These are phyloP conservation scores for Rhagium mordax DNA, from an alignment of 2,888 invertebrate species.

Conservation along the genomic window DNA sequence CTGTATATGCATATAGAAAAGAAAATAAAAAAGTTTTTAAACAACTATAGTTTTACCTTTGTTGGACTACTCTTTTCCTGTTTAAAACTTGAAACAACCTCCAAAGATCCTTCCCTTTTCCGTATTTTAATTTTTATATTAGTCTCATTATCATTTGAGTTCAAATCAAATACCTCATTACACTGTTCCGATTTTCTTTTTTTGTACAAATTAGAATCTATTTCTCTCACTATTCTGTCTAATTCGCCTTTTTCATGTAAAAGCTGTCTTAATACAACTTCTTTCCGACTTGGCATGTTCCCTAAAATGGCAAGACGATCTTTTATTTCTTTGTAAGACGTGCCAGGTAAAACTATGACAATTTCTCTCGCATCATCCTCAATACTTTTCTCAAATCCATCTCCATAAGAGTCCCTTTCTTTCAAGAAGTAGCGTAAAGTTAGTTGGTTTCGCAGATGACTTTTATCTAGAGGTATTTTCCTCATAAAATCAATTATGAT, in stretches of 20 bases:
- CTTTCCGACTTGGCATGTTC: conserved; percentile 43
- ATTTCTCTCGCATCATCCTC: conserved; percentile 46
- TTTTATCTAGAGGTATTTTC: conserved; percentile 40
- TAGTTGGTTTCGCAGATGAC: conserved; percentile 39
- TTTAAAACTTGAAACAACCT: conserved; percentile 37
- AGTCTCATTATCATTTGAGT: conserved; percentile 31
- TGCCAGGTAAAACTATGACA: conserved; percentile 36
- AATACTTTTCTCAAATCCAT: conserved; percentile 33
- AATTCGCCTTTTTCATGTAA: conserved; percentile 29
- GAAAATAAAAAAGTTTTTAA: too few relatives aligned
- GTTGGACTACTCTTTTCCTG: conserved; percentile 24
- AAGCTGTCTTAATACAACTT: conserved; percentile 42
- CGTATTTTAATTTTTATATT: conserved; percentile 44
- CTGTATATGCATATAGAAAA: too few relatives aligned
- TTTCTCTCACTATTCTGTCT: conserved; percentile 18
- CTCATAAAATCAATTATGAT: conserved; percentile 42
- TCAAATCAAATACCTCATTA: conserved; percentile 5
- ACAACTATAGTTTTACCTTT: conserved; percentile 1
- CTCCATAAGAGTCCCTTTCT: conserved; percentile 21
- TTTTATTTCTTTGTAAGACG: conserved; percentile 37
- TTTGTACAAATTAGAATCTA: conserved; percentile 14
- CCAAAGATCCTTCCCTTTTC: conserved; percentile 35
- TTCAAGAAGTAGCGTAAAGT: conserved; percentile 41
- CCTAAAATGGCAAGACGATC: conserved; percentile 36
- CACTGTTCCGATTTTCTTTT: conserved; percentile 24